phyloP scores from a whole-genome alignment of 2,113 vertebrate species.

The Theristicus caerulescens region DNA sequence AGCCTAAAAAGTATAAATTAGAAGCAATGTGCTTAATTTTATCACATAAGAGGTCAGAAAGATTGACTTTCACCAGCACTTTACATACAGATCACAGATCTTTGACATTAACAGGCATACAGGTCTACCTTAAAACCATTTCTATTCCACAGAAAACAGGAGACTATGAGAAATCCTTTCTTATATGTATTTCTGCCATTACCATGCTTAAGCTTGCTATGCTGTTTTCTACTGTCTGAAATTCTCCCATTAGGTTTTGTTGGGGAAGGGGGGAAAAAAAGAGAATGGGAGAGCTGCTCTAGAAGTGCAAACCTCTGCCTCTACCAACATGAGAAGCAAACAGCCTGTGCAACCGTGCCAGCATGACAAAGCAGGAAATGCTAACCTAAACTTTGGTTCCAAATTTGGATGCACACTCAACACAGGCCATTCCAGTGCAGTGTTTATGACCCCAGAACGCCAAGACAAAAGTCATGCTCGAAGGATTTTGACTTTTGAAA shows the following conservation, averaged over 20 bases:
- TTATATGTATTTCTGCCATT: neutral
- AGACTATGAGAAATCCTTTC: neutral
- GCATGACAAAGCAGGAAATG: constrained; percentile 34
- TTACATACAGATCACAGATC: fast-evolving
- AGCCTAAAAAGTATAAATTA: neutral
- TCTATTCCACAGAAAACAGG: neutral
- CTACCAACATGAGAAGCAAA: neutral
- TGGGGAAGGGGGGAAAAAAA: fast-evolving
- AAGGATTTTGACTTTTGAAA: neutral
- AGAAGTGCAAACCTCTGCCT: neutral
- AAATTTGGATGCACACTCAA: constrained; percentile 15
- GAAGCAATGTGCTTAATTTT: neutral
- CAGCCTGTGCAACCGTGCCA: neutral
- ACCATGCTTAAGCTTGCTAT: neutral
- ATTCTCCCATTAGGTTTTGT: neutral
- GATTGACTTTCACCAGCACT: neutral
- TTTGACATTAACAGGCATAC: neutral
- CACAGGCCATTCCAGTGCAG: neutral
- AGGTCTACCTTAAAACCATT: neutral
- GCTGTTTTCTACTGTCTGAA: neutral
- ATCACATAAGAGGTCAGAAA: neutral
- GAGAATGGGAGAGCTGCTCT: neutral
- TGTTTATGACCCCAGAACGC: neutral
- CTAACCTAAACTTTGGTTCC: constrained; percentile 18
- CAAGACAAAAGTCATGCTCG: neutral